A percentile compares a stretch with the other conserved stretches of the same genome.
phyloP scores from a whole-genome alignment of 2,797 vertebrate genomes.

The Protonibea diacanthus region DNA sequence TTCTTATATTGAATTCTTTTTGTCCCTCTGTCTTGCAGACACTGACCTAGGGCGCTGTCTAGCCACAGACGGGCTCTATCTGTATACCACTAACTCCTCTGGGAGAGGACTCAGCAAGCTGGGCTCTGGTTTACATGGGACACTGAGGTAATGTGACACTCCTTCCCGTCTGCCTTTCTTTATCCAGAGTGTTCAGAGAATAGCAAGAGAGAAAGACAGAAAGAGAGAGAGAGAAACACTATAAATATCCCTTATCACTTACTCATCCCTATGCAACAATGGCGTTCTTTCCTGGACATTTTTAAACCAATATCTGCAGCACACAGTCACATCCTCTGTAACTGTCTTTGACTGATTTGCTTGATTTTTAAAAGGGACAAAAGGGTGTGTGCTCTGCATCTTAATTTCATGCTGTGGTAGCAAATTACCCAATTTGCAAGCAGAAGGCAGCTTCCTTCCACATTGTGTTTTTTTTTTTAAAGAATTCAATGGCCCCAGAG shows the following conservation, averaged over 20 bases:
- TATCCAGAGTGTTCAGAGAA: conserved; percentile 55
- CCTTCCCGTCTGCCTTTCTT: conserved; percentile 44
- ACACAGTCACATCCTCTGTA: conserved; percentile 21
- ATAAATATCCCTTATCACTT: conserved; percentile 64
- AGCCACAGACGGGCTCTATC: conserved; percentile 96
- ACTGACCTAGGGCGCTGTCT: conserved; percentile 97
- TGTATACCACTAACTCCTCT: conserved; percentile 98
- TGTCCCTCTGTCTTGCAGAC: conserved; percentile 83
- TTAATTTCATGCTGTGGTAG: conserved; percentile 24
- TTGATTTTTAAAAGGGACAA: conserved; percentile 26
- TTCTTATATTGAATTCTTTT: conserved; percentile 27
- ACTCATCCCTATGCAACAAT: conserved; percentile 22
- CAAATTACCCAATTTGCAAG: conserved; percentile 12
- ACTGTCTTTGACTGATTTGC: conserved; percentile 41
- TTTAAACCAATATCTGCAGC: conserved; percentile 31
- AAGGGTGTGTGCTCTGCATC: conserved; percentile 11
- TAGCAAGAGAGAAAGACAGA: conserved; percentile 34
- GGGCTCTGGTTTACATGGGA: conserved; percentile 97
- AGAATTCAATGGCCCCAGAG: not conserved
- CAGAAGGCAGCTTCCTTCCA: conserved; percentile 13
- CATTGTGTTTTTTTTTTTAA: conserved; percentile 21
- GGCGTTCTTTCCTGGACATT: conserved; percentile 45
- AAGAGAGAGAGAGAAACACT: conserved; percentile 24
- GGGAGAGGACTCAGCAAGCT: conserved; percentile 98
- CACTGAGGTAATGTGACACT: conserved; percentile 91